phyloP scores from a whole-genome alignment of 2,797 vertebrate species.

The Platalea minor region DNA sequence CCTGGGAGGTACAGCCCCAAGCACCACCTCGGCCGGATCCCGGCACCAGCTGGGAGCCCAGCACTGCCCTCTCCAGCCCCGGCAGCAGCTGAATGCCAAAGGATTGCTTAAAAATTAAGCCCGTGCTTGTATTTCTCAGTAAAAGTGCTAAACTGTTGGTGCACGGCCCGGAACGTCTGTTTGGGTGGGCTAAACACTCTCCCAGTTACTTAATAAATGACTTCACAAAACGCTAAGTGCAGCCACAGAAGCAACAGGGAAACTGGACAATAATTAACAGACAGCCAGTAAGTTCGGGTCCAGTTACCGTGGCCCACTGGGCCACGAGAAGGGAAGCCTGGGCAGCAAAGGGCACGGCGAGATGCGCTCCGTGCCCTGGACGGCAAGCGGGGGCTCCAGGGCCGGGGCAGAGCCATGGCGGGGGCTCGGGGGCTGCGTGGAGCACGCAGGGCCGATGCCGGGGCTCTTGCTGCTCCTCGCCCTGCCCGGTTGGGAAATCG shows the following conservation, averaged over 20 bases:
- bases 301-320: fast-evolving
- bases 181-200: neutral
- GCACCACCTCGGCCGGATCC: neutral
- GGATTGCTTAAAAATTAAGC: neutral
- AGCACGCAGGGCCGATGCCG: fast-evolving
- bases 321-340: neutral
- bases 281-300: neutral
- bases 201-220: neutral
- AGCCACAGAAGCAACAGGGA: neutral
- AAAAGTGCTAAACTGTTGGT: neutral
- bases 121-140: neutral
- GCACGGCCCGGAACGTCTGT: neutral
- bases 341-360: neutral
- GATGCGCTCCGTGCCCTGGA: neutral
- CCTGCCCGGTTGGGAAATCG: neutral
- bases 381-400: neutral
- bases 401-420: neutral
- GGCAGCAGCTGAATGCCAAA: neutral
- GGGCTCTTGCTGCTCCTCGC: neutral
- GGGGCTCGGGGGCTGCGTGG: neutral
- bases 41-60: neutral
- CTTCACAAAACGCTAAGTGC: neutral
- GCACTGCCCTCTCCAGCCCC: neutral
- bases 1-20: neutral
- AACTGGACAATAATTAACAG: neutral